These are phyloP conservation scores for Aphyosemion australe DNA, from an alignment of 2,113 vertebrate genomes.

Conservation along the genomic window DNA sequence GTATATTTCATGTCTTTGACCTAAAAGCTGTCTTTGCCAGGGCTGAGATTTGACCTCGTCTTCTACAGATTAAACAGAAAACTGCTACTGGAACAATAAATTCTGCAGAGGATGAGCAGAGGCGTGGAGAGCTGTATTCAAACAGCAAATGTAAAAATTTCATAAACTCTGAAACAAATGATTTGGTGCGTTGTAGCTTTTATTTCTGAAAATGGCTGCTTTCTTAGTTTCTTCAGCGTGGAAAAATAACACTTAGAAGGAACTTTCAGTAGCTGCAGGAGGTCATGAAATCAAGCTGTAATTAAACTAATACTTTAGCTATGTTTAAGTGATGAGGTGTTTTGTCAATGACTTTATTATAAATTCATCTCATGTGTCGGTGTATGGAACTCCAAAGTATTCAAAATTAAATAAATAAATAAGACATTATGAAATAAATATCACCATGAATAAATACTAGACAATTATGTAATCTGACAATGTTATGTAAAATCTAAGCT, in stretches of 20 bases:
- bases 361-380: too few relatives aligned
- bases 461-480: too few relatives aligned
- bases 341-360: too few relatives aligned
- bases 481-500: too few relatives aligned
- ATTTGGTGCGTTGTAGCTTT: neutral
- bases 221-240: neutral
- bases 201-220: neutral
- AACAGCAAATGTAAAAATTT: slow-evolving; percentile 15
- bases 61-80: slow-evolving; percentile 8
- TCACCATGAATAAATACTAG: too few relatives aligned
- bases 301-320: too few relatives aligned
- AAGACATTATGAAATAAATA: too few relatives aligned
- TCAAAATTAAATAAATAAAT: too few relatives aligned
- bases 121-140: slow-evolving; percentile 32
- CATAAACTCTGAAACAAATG: too few relatives aligned
- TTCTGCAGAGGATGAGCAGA: slow-evolving; percentile 36
- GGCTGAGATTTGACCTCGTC: slow-evolving; percentile 17
- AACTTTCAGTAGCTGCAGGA: neutral
- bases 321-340: too few relatives aligned
- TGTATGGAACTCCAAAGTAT: too few relatives aligned
- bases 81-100: slow-evolving; percentile 11
- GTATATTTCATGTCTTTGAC: neutral
- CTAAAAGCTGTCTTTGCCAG: neutral
- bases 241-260: neutral
- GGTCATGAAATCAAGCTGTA: slow-evolving; percentile 22